Evolutionary conservation across 2,113 vertebrate species (phyloP), one percentile per base, ranked within the genome.

Genomic region (Plestiodon gilberti): DNA sequence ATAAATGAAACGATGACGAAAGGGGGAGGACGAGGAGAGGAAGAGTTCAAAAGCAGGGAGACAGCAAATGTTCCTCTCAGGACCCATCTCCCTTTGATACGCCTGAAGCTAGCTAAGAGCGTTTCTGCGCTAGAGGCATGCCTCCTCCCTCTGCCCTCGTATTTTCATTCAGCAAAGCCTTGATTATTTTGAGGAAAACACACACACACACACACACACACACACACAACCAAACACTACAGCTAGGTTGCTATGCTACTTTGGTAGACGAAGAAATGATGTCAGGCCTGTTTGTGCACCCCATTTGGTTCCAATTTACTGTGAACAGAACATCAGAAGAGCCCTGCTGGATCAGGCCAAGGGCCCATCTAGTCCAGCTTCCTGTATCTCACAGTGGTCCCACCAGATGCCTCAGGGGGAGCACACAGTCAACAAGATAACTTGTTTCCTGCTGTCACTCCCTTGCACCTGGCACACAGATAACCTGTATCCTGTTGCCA

Each of bases 31-130:
- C 8, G 13, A 79, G 13, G 57, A 79, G 52, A 10, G 77, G 71
- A 90, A 86, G 77, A 79, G 71, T 89, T 94, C 94, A 90, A 93
- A 95, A 96, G 84, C 94, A 48, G 73, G 85, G 95, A 96, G 71
- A 87, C 92, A 93, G 93, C 76, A 92, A 94, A 94, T 89, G 93
- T 86, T 91, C 89, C 95, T 96, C 95, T 86, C 89, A 95, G 95
- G 95, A 95, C 93, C 92, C 90, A 91, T 92, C 92, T 93, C 91
- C 95, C 86, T 80, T 62, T 93, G 89, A 94, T 95, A 94, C 33
- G 95, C 96, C 95, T 96, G 92, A 84, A 96, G 95, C 95, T 93
- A 89, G 89, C 96, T 94, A 94, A 85, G 89, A 95, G 93, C 94
- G 89, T 92, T 93, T 92, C 88, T 89, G 91, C 91, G 94, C 93